Base-by-base conservation (phyloP, 1,140 invertebrate genomes). In the Neodiprion virginianus region DNA sequence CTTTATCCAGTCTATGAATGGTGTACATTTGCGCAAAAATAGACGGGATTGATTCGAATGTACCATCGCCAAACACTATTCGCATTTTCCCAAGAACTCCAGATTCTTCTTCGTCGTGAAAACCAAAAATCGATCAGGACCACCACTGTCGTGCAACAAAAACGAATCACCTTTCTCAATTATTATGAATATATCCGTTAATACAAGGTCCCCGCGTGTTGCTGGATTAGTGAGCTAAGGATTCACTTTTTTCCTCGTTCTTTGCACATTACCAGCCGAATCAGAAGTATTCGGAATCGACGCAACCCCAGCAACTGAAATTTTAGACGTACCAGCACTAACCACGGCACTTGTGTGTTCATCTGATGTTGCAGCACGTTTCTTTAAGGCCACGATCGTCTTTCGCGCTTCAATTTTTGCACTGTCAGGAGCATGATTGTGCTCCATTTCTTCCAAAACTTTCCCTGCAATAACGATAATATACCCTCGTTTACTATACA, bases 371-470 rank as follows among this genome's bases (percentile, higher is more conserved):
- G 40, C 21, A 49, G 72, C 72, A 47, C 48, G 66, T 49, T 73
- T 49, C 67, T 17, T 73, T 7, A 73, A 49, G 66, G 40, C 67
- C 11, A 5, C 72, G 40, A 21, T 21, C 0, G 72, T 66, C 49
- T 73, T 67, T 4, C 47, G 40, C 14, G 49, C n/a, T 67, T 73
- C 72, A 50, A 73, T 67, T 48, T n/a, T 49, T 8, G 72, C 72
- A 69, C 17, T 50, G 47, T 73, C 40, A 10, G 72, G 66, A 48
- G 72, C 72, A 73, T 73, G 72, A 65, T 49, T 69, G 69, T 73
- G 72, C 48, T 68, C 17, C 17, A 21, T 21, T 21, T 21, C 17
- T 21, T 21, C 66, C 14, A 49, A 21, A 17, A 68, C 53, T 4
- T 73, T 66, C 53, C 72, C 72, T 17, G 69, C 28, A 50, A 73